Base-by-base conservation (phyloP, 2,888 invertebrate species). In the Nineta flava region DNA sequence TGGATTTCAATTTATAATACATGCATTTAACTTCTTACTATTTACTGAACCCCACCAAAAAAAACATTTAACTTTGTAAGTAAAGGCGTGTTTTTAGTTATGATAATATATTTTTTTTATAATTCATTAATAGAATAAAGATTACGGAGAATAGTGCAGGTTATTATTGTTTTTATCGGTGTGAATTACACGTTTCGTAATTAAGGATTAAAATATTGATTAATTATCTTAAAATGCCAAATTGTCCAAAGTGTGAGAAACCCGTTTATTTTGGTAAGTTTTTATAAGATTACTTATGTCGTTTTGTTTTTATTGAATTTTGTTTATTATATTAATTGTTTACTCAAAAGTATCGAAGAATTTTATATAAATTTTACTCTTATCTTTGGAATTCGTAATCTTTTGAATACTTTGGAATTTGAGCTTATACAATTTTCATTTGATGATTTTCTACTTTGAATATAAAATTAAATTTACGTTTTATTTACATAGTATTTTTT, bases 231-330 rank as follows among this genome's bases (percentile, higher is more conserved):
- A 60, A 53, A 54, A 75, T 75, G 75, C 72, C 73, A 49, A 75
- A 75, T 63, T 76, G 76, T 59, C 75, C 75, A 1, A 76, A 74
- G 66, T 76, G 76, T 60, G 67, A 71, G 19, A 76, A 76, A 63
- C 74, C 75, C 26, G 76, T 76, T 46, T 76, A 76, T 60, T 76
- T 76, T 59, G 76, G 75, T 75, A 60, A 66, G 73, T 66, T 48
- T 48, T 42, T 31, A 2, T 12, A n/a, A n/a, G n/a, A n/a, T n/a
- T n/a, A 10, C 15, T 9, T 19, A n/a, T n/a, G n/a, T n/a, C n/a
- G n/a, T n/a, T n/a, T n/a, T n/a, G n/a, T 19, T 19, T 7, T n/a
- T 34, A 47, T 21, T 19, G 19, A 5, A n/a, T n/a, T 26, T 26
- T 26, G 19, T 19, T 26, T 26, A 26, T 7, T 26, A 7, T 6